A percentile compares a stretch with the other conserved stretches of the same genome.
These are phyloP conservation scores for Rhagophthalmus giganteus DNA, from an alignment of 2,888 invertebrate species.

Conservation along the genomic window DNA sequence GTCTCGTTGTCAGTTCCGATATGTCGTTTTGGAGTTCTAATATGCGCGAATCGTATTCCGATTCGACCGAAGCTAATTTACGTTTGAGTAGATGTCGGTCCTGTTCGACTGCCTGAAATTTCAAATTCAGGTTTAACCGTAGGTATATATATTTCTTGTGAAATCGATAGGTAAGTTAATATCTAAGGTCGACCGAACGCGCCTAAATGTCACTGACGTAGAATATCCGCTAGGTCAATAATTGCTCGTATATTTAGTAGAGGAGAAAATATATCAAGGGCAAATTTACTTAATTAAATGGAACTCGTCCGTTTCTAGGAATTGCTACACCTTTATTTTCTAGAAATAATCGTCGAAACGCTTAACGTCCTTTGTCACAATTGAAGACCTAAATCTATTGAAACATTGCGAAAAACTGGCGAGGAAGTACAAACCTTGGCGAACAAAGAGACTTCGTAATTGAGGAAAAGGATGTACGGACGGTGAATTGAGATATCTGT, in stretches of 20 bases:
- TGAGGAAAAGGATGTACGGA: constrained; percentile 20
- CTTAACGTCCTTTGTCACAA: too few species aligned
- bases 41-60: constrained; percentile 85
- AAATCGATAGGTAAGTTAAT: too few species aligned
- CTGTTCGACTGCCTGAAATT: constrained; percentile 86
- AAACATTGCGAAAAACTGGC: not conserved
- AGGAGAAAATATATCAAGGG: not conserved
- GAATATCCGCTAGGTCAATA: too few species aligned
- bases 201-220: too few species aligned
- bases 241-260: too few species aligned
- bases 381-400: not conserved
- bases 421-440: constrained; percentile 17
- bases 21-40: constrained; percentile 89
- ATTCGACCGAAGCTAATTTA: constrained; percentile 81
- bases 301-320: too few species aligned
- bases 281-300: not conserved
- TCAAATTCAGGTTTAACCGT: too few species aligned
- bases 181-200: too few species aligned
- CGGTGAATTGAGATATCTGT: not conserved
- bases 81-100: constrained; percentile 87
- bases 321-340: not conserved
- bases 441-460: constrained; percentile 13
- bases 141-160: too few species aligned
- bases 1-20: constrained; percentile 74
- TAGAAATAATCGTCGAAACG: constrained; percentile 3